Percentiles rank a stretch among this genome's conserved stretches.
Evolutionary conservation across 2,113 vertebrate species (phyloP).

Genomic region (Petrocephalus zakoni): DNA sequence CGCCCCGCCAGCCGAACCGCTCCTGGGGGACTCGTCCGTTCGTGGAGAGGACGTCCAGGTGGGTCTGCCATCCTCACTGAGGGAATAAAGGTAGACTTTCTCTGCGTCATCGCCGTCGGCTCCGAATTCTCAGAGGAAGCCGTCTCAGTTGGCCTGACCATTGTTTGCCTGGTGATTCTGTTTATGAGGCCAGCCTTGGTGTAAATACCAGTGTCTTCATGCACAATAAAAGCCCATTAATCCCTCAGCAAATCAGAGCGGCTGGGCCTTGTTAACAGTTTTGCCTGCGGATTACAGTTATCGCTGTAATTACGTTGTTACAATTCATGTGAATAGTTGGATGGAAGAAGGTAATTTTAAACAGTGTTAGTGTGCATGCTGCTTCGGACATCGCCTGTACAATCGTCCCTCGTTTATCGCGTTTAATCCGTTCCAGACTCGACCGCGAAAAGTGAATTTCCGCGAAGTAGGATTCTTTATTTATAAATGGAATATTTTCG

Average conservation of each 20-base stretch:
- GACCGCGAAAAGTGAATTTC: too few species aligned
- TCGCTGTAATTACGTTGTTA: background rate
- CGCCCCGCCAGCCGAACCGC: slow-evolving; percentile 73
- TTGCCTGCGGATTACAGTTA: background rate
- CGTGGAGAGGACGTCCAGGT: slow-evolving; percentile 78
- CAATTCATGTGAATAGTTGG: background rate
- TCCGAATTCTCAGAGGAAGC: background rate
- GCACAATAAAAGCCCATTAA: background rate
- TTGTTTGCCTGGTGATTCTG: background rate
- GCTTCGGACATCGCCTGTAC: background rate
- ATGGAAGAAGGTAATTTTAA: background rate
- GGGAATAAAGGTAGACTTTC: background rate
- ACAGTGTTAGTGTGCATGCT: background rate
- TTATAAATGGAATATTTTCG: too few species aligned
- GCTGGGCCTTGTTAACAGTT: background rate
- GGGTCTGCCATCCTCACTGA: background rate
- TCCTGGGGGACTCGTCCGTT: slow-evolving; percentile 70
- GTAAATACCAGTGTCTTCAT: background rate
- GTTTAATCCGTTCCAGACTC: too few species aligned
- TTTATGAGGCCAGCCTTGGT: background rate
- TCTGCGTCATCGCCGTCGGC: background rate
- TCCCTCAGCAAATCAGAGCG: background rate
- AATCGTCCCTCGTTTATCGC: too few species aligned
- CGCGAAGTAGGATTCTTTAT: too few species aligned
- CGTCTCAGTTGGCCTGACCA: background rate